Base-by-base conservation (phyloP, 2,113 vertebrate genomes). In the Saguinus imperator region DNA sequence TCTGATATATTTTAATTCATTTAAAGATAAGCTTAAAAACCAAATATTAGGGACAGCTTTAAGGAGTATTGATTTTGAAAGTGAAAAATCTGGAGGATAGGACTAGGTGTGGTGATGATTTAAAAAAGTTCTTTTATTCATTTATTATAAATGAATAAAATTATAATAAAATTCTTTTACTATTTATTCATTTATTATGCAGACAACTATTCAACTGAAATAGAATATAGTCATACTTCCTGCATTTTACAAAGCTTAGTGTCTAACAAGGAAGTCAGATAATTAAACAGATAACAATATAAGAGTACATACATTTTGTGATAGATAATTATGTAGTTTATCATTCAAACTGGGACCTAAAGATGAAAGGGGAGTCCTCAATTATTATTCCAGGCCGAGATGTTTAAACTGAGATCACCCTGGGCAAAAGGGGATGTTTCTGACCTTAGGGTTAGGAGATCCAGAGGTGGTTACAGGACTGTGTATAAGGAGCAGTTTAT, bases 1-100 rank as follows among this genome's bases (percentile, higher is more conserved):
- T 91, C 32, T 27, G 40, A 40, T 45, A 18, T 68, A 68, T 77
- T 94, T 80, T 75, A 72, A 88, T 80, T 87, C 23, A 57, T 48
- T 92, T 45, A 40, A 35, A 96, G 84, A 75, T 89, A 57, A 92
- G 25, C 12, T 48, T 92, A 66, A 66, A 92, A 92, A 37, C 35
- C 40, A 79, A 87, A 90, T 58, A n/a, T n/a, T 80, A 37, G 48
- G 10, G 25, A 37, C 11, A 23, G 3, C 61, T 87, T 84, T 66
- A 55, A 77, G 45, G n/a, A 50, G 10, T 66, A 21, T 80, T 58
- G 29, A 18, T 45, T 90, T 64, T 80, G 14, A 93, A 87, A 80
- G 40, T 83, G 6, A 11, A 83, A 94, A 87, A 70, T 27, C 12
- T n/a, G 52, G 40, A 45, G 45, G 1, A n/a, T 94, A 50, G 20